These are phyloP conservation scores for Tangachromis dhanisi DNA, from an alignment of 2,113 vertebrate genomes.

Conservation along the genomic window DNA sequence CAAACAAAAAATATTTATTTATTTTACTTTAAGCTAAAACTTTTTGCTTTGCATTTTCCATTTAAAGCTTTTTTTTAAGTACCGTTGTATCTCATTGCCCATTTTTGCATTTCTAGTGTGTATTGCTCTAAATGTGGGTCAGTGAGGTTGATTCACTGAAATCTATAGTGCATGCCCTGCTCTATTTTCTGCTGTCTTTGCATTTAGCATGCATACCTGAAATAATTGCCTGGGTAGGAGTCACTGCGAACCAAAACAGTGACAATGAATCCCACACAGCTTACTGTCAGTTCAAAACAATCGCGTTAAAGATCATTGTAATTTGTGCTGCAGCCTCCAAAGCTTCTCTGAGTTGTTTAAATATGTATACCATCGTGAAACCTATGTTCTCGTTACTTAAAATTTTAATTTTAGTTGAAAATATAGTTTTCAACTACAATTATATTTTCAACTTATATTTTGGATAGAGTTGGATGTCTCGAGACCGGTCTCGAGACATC, in stretches of 20 bases:
- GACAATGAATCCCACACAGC: slow-evolving; percentile 5
- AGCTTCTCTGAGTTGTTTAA: background rate
- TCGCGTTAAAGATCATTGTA: slow-evolving; percentile 19
- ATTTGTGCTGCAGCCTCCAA: background rate
- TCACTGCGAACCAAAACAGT: background rate
- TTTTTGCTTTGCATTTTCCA: background rate
- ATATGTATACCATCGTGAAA: background rate
- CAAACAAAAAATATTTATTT: background rate
- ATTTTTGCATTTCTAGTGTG: background rate
- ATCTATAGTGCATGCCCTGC: slow-evolving; percentile 4
- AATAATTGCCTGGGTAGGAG: slow-evolving; percentile 34
- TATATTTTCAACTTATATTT: too few species aligned
- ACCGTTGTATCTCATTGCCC: background rate
- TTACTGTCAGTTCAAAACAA: slow-evolving; percentile 13
- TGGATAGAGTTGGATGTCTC: too few species aligned
- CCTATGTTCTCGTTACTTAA: background rate
- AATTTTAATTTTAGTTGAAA: background rate
- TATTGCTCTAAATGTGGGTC: background rate
- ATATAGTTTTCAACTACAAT: background rate
- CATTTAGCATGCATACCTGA: background rate
- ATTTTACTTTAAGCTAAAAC: background rate
- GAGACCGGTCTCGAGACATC: too few species aligned
- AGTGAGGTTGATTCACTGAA: slow-evolving; percentile 23
- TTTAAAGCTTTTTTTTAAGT: background rate
- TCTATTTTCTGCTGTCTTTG: slow-evolving; percentile 10